phyloP scores from a whole-genome alignment of 1,140 invertebrate species.

The Dermatophagoides farinae region DNA sequence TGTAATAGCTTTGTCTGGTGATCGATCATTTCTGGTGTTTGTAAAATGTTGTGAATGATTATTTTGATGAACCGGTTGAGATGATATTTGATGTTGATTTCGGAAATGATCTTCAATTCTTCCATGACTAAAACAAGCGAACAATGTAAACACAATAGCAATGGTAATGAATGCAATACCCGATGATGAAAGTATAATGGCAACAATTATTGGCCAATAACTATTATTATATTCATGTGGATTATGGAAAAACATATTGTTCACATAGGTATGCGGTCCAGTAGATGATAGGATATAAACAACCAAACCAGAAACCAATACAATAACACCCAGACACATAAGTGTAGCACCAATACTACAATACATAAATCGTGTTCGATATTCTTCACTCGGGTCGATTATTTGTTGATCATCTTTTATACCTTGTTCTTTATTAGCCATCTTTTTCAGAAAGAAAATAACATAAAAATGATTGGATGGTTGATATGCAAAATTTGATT shows the following conservation, averaged over 20 bases:
- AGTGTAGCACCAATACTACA: not conserved
- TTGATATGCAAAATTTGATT: no score
- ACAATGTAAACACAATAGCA: not conserved
- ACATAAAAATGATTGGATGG: no score
- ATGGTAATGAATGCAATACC: not conserved
- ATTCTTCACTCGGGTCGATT: not conserved
- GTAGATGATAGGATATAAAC: not conserved
- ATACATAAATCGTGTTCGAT: not conserved
- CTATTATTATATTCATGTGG: not conserved
- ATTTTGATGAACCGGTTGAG: not conserved
- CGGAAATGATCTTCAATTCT: not conserved
- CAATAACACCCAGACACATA: not conserved
- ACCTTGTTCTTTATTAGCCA: not conserved
- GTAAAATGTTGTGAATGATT: not conserved
- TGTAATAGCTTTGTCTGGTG: not conserved
- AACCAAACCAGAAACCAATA: not conserved
- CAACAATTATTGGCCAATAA: not conserved
- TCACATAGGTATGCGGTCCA: not conserved
- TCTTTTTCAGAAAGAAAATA: not conserved
- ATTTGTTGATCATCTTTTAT: not conserved
- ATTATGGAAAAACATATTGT: not conserved
- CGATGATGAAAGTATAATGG: not conserved
- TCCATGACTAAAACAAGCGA: not conserved
- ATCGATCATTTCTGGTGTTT: not conserved
- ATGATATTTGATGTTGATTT: not conserved